Conservation (phyloP, 1,140 invertebrate genomes). For the Pectinophora gossypiella region DNA sequence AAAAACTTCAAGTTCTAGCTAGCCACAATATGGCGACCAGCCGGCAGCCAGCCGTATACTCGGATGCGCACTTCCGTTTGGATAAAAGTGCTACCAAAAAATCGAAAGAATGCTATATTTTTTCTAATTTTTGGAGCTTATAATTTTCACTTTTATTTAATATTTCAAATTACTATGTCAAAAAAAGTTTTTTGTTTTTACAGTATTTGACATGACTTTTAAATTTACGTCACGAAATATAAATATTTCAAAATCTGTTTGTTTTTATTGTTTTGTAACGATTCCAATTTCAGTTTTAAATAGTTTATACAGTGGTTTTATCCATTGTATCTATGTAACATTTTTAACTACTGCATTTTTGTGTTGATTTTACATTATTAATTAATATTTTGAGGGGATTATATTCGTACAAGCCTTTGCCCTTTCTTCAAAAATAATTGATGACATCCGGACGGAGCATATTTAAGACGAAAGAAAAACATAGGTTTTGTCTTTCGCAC, state of each 20-base stretch:
- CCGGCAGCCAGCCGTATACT: constrained; percentile 52
- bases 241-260: too few relatives aligned
- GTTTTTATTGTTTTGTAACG: too few relatives aligned
- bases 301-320: too few relatives aligned
- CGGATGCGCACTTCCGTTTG: constrained; percentile 61
- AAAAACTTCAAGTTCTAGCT: constrained; percentile 65
- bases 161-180: not conserved
- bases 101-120: constrained; percentile 1
- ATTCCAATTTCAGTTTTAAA: too few relatives aligned
- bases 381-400: too few relatives aligned
- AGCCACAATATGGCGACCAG: constrained; percentile 83
- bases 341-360: not conserved
- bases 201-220: constrained; percentile 19
- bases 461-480: too few relatives aligned
- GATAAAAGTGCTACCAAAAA: not conserved
- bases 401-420: too few relatives aligned
- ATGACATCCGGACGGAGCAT: too few relatives aligned
- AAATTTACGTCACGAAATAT: not conserved
- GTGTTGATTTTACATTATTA: not conserved
- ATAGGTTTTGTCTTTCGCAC: too few relatives aligned
- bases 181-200: not conserved
- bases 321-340: too few relatives aligned
- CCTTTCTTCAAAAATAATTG: too few relatives aligned
- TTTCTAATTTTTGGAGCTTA: not conserved
- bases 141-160: not conserved